Percentiles rank a stretch among this genome's conserved stretches.
These are phyloP conservation scores for Tachina grossa DNA, from an alignment of 2,888 invertebrate species.

Conservation along the genomic window DNA sequence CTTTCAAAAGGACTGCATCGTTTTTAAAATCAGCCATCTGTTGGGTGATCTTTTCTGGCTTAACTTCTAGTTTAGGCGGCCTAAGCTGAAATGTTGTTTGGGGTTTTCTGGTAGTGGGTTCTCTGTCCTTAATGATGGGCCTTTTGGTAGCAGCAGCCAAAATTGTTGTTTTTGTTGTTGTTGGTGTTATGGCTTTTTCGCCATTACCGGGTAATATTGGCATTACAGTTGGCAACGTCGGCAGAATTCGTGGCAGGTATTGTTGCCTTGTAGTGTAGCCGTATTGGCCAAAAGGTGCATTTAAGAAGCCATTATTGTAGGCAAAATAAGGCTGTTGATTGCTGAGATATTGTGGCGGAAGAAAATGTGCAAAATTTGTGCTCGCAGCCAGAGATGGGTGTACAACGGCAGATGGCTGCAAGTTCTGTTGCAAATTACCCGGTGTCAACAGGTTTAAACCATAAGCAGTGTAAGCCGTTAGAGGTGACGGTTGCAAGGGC, in stretches of 20 bases:
- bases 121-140: slow-evolving; percentile 71
- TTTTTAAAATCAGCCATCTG: slow-evolving; percentile 73
- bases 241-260: slow-evolving; percentile 41
- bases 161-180: slow-evolving; percentile 56
- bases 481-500: slow-evolving; percentile 74
- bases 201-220: not conserved
- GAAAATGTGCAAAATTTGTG: not conserved
- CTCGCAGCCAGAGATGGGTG: not conserved
- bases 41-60: slow-evolving; percentile 8
- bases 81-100: slow-evolving; percentile 59
- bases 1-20: slow-evolving; percentile 77
- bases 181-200: slow-evolving; percentile 43
- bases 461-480: slow-evolving; percentile 50
- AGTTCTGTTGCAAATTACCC: slow-evolving; percentile 11
- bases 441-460: slow-evolving; percentile 57
- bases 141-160: slow-evolving; percentile 55
- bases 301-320: slow-evolving; percentile 68
- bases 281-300: slow-evolving; percentile 71
- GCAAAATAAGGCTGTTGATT: slow-evolving; percentile 52
- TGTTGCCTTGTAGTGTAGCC: slow-evolving; percentile 46
- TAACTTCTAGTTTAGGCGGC: slow-evolving; percentile 73
- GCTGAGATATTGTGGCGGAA: slow-evolving; percentile 59
- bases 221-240: slow-evolving; percentile 35
- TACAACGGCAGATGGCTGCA: not conserved
- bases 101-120: slow-evolving; percentile 75